A percentile compares a stretch with the other conserved stretches of the same genome.
Conservation (phyloP, 2,888 invertebrate genomes). For the Selenia dentaria region DNA sequence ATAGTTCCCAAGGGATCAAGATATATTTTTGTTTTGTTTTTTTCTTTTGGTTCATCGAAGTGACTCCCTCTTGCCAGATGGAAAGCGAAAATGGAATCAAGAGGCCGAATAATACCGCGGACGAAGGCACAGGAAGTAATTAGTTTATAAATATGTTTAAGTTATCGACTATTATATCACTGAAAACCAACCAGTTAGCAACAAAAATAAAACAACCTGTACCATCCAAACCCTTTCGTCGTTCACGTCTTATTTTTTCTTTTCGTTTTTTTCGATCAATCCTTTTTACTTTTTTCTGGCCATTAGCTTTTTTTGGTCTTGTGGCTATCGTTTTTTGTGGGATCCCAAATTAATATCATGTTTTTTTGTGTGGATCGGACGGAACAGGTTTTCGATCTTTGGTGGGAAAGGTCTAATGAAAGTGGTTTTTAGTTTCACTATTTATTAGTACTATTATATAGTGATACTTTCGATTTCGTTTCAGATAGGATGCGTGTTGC, state of each 20-base stretch:
- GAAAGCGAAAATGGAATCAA: no score
- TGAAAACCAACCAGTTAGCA: constrained; percentile 27
- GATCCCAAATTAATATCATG: constrained; percentile 82
- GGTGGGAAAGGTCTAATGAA: constrained; percentile 79
- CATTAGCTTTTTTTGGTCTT: constrained; percentile 80
- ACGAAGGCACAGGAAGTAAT: no score
- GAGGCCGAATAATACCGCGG: no score
- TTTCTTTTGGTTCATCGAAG: no score
- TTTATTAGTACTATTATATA: constrained; percentile 23
- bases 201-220: constrained; percentile 63
- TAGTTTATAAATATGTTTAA: no score
- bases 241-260: constrained; percentile 47
- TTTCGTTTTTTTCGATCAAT: constrained; percentile 55
- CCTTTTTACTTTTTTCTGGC: constrained; percentile 75
- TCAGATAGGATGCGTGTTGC: constrained; percentile 9
- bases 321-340: constrained; percentile 78
- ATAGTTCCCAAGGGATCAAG: no score
- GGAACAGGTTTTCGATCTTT: constrained; percentile 63
- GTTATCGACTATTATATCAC: no score
- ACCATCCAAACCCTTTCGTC: constrained; percentile 71
- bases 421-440: constrained; percentile 65
- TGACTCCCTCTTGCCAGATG: no score
- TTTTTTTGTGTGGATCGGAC: constrained; percentile 69
- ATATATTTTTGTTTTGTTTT: no score
- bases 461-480: constrained; percentile 73